Evolutionary conservation across 1,140 invertebrate species (phyloP).

Genomic region (Dryas iulia): DNA sequence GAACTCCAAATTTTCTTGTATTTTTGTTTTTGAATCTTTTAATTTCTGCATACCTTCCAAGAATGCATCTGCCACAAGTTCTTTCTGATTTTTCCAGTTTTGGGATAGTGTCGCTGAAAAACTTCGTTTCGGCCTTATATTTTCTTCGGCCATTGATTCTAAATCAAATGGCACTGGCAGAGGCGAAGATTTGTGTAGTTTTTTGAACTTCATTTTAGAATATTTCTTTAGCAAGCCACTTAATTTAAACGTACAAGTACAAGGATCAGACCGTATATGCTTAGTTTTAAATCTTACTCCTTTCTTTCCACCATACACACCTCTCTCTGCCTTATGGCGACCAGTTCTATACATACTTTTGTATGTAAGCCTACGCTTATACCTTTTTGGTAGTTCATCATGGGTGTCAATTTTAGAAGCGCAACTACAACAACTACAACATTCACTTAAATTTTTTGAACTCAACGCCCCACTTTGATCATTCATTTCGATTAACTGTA

Average conservation of each 20-base stretch:
- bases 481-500: constrained; percentile 42
- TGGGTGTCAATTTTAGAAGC: constrained; percentile 24
- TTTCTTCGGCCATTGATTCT: not conserved
- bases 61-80: constrained; percentile 25
- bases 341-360: not conserved
- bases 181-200: not conserved
- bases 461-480: constrained; percentile 42
- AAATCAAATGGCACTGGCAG: not conserved
- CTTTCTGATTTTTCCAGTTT: not conserved
- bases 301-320: constrained; percentile 26
- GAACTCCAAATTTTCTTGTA: constrained; percentile 33
- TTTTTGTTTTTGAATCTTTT: constrained; percentile 30
- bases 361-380: constrained; percentile 20
- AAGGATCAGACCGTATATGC: constrained; percentile 52
- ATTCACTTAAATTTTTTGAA: constrained; percentile 41
- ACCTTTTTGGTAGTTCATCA: constrained; percentile 18
- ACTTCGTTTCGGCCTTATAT: not conserved
- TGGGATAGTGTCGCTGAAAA: not conserved
- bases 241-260: constrained; percentile 50
- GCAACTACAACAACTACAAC: constrained; percentile 54
- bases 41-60: constrained; percentile 23
- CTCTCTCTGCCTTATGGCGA: constrained; percentile 25
- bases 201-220: constrained; percentile 27
- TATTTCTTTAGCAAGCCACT: constrained; percentile 33
- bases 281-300: constrained; percentile 46